phyloP scores from a whole-genome alignment of 2,888 invertebrate species.

The Hirtodrosophila duncani region DNA sequence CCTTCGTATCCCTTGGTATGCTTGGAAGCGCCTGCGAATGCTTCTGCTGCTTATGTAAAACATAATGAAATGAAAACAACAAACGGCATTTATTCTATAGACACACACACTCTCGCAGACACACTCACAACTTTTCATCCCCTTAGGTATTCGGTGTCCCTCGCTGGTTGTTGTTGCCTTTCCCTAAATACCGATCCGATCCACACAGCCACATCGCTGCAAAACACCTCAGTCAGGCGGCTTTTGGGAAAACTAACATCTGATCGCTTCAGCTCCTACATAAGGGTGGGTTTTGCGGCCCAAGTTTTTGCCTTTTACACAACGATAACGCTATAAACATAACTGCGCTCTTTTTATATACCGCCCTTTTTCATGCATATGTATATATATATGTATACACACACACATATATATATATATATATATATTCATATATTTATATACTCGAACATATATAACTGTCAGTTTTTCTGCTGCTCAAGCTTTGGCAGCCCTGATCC shows the following conservation, averaged over 20 bases:
- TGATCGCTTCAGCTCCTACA: slow-evolving; percentile 60
- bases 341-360: slow-evolving; percentile 53
- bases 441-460: slow-evolving; percentile 10
- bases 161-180: slow-evolving; percentile 24
- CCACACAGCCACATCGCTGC: slow-evolving; percentile 4
- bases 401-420: slow-evolving; percentile 4
- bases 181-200: slow-evolving; percentile 13
- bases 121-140: slow-evolving; percentile 75
- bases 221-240: slow-evolving; percentile 35
- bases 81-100: slow-evolving; percentile 60
- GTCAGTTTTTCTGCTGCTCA: no score
- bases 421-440: slow-evolving; percentile 23
- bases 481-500: slow-evolving; percentile 50
- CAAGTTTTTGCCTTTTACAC: slow-evolving; percentile 40
- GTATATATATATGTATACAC: slow-evolving; percentile 27
- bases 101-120: slow-evolving; percentile 25
- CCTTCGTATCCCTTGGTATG: slow-evolving; percentile 25
- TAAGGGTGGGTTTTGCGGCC: slow-evolving; percentile 61
- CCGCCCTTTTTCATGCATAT: slow-evolving; percentile 46
- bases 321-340: slow-evolving; percentile 18
- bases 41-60: slow-evolving; percentile 53
- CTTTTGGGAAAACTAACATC: slow-evolving; percentile 78
- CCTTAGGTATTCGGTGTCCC: slow-evolving; percentile 66
- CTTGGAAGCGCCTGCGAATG: slow-evolving; percentile 18
- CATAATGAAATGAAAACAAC: slow-evolving; percentile 61